phyloP scores from a whole-genome alignment of 1,140 invertebrate genomes.

The Drosophila cardini region DNA sequence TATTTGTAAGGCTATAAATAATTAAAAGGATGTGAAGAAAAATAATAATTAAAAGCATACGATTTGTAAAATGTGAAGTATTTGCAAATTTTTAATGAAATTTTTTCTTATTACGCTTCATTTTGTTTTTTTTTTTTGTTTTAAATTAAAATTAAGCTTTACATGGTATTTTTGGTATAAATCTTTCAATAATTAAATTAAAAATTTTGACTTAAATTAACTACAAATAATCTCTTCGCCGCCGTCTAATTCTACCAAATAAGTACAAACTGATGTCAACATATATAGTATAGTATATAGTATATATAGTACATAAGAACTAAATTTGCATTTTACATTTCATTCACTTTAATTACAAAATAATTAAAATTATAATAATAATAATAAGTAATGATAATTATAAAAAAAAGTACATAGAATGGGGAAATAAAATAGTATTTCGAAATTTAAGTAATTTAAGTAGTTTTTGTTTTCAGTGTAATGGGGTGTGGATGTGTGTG shows the following conservation, averaged over 20 bases:
- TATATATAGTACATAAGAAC: slow-evolving; percentile 44
- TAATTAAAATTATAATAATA: slow-evolving; percentile 57
- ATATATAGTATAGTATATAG: slow-evolving; percentile 33
- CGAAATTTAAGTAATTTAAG: slow-evolving; percentile 69
- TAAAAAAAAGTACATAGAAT: slow-evolving; percentile 29
- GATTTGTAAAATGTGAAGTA: slow-evolving; percentile 72
- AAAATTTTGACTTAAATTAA: slow-evolving; percentile 71
- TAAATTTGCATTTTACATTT: slow-evolving; percentile 67
- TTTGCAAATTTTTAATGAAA: slow-evolving; percentile 78
- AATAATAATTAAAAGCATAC: slow-evolving; percentile 58
- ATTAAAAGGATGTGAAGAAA: slow-evolving; percentile 32
- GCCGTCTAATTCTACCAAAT: slow-evolving; percentile 35
- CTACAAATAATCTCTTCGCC: slow-evolving; percentile 69
- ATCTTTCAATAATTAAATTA: slow-evolving; percentile 81
- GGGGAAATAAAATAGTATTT: slow-evolving; percentile 70
- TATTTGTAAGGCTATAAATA: slow-evolving; percentile 47
- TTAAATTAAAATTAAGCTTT: slow-evolving; percentile 78
- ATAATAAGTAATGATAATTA: slow-evolving; percentile 41
- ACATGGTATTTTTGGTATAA: slow-evolving; percentile 83
- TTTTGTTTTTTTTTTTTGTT: slow-evolving; percentile 65
- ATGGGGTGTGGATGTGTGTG: slow-evolving; percentile 4
- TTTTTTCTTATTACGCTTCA: slow-evolving; percentile 72
- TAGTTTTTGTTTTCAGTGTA: slow-evolving; percentile 16
- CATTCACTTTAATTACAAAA: slow-evolving; percentile 46
- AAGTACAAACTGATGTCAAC: slow-evolving; percentile 74